Evolutionary conservation across 2,888 invertebrate genomes (phyloP).

Genomic region (Tachina grossa): DNA sequence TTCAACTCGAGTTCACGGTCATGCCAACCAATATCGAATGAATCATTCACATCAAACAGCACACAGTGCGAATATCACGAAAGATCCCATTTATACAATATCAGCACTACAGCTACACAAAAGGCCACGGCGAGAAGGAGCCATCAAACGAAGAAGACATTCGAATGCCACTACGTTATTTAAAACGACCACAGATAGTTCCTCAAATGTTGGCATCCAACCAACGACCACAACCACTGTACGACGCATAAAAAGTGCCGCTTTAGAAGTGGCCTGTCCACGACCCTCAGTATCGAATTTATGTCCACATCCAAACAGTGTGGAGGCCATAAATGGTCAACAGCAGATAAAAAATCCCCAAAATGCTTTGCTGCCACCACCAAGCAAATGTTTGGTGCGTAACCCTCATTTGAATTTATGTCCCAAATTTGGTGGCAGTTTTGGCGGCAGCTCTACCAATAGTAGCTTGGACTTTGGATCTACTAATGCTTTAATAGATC

Average conservation of each 20-base stretch:
- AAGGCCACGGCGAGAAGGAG: slow-evolving; percentile 70
- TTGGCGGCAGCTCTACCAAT: slow-evolving; percentile 78
- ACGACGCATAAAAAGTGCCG: slow-evolving; percentile 88
- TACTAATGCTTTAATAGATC: slow-evolving; percentile 79
- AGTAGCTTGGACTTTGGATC: slow-evolving; percentile 80
- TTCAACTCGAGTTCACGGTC: slow-evolving; percentile 72
- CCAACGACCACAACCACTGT: slow-evolving; percentile 80
- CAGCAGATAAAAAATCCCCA: slow-evolving; percentile 86
- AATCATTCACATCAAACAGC: slow-evolving; percentile 73
- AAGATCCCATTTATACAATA: slow-evolving; percentile 83
- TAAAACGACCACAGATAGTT: slow-evolving; percentile 74
- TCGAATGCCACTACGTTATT: slow-evolving; percentile 81
- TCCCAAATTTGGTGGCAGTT: slow-evolving; percentile 83
- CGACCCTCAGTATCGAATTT: slow-evolving; percentile 88
- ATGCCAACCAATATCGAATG: slow-evolving; percentile 71
- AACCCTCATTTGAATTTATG: slow-evolving; percentile 89
- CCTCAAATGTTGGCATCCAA: slow-evolving; percentile 69
- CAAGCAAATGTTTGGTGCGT: slow-evolving; percentile 87
- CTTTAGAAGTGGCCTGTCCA: slow-evolving; percentile 88
- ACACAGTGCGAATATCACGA: slow-evolving; percentile 79
- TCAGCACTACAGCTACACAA: slow-evolving; percentile 85
- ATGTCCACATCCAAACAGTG: slow-evolving; percentile 91
- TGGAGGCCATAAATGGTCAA: slow-evolving; percentile 88
- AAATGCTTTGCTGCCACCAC: slow-evolving; percentile 86
- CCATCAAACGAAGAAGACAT: slow-evolving; percentile 82